Conservation (phyloP, 2,888 invertebrate genomes). For the Trissolcus brochymenae region DNA sequence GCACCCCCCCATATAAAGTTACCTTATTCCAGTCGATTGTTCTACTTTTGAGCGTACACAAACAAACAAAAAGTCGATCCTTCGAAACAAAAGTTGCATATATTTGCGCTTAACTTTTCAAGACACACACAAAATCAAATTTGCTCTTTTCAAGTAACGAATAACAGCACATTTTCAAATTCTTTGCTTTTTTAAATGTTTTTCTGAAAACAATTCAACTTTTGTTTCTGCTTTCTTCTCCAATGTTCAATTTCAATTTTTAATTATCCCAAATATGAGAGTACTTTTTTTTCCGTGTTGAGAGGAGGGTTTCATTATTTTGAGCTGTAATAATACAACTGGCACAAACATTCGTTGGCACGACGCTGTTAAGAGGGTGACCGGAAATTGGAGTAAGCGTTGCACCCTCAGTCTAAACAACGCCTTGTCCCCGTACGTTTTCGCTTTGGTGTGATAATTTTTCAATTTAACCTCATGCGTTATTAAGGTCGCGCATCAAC, state of each 20-base stretch:
- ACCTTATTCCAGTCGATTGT: slow-evolving; percentile 57
- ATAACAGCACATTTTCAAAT: too few relatives aligned
- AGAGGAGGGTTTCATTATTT: not conserved
- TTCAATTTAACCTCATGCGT: slow-evolving; percentile 75
- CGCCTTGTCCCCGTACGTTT: slow-evolving; percentile 32
- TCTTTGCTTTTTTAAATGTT: too few relatives aligned
- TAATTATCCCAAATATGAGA: too few relatives aligned
- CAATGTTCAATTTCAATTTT: too few relatives aligned
- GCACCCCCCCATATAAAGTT: slow-evolving; percentile 54
- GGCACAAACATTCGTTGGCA: slow-evolving; percentile 32
- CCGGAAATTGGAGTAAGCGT: slow-evolving; percentile 52
- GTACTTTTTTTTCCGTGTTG: too few relatives aligned
- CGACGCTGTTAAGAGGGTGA: slow-evolving; percentile 36
- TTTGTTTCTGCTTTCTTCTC: too few relatives aligned
- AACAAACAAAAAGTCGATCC: slow-evolving; percentile 37
- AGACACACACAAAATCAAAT: too few relatives aligned
- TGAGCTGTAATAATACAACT: slow-evolving; percentile 23
- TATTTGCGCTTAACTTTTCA: too few relatives aligned
- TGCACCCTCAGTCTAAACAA: slow-evolving; percentile 52
- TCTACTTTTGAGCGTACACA: slow-evolving; percentile 50
- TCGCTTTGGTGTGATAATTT: slow-evolving; percentile 75
- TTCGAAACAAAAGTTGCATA: too few relatives aligned
- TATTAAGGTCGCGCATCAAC: slow-evolving; percentile 67
- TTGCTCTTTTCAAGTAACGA: too few relatives aligned
- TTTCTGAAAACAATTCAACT: too few relatives aligned